Evolutionary conservation across 2,888 invertebrate genomes (phyloP).

Genomic region (Hemistola chrysoprasaria): DNA sequence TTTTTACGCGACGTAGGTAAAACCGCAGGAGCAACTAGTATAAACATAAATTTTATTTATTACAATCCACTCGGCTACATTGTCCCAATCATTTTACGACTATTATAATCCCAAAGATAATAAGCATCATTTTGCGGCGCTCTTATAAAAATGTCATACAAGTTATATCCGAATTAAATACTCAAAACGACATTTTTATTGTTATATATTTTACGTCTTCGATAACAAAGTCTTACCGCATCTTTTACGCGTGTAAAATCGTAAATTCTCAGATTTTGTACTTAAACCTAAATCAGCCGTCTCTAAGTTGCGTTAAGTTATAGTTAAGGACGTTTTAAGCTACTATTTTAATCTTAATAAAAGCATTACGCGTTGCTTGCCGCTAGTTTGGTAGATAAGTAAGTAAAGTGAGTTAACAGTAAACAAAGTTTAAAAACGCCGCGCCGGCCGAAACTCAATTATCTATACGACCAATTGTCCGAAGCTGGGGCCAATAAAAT

Average conservation of each 20-base stretch:
- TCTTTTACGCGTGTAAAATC: conserved; percentile 30
- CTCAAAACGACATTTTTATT: conserved; percentile 38
- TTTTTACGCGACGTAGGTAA: no score
- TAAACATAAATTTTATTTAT: neutral
- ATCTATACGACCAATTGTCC: conserved; percentile 79
- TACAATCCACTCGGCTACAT: neutral
- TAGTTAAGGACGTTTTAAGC: conserved; percentile 23
- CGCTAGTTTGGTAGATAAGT: conserved; percentile 42
- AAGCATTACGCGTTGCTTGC: conserved; percentile 43
- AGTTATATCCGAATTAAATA: conserved; percentile 20
- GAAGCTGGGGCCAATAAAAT: conserved; percentile 70
- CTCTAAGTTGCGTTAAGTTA: conserved; percentile 15
- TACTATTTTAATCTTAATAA: conserved; percentile 53
- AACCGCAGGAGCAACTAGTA: no score
- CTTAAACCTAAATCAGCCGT: conserved; percentile 18
- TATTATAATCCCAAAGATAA: neutral
- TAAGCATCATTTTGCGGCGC: neutral
- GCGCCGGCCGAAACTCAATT: conserved; percentile 72
- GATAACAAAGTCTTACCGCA: conserved; percentile 23
- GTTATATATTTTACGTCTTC: conserved; percentile 33
- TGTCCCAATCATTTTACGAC: neutral
- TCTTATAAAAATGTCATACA: conserved; percentile 27
- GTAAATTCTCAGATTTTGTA: conserved; percentile 25
- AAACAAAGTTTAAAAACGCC: conserved; percentile 56
- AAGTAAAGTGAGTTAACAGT: conserved; percentile 60